phyloP scores from a whole-genome alignment of 1,140 invertebrate genomes.

The Whitmania pigra region DNA sequence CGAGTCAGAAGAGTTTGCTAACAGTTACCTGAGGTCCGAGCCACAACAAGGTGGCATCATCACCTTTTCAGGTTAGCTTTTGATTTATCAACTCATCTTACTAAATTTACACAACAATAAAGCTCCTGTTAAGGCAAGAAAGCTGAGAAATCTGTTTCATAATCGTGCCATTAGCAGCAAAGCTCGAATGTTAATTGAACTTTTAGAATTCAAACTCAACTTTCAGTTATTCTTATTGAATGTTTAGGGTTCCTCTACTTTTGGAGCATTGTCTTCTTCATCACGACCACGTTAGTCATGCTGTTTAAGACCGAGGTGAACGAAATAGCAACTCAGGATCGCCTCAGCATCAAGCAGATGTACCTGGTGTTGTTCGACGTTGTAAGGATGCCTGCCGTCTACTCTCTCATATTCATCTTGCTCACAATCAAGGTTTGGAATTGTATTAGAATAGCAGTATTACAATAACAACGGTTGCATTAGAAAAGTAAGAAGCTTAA shows the following conservation, averaged over 20 bases:
- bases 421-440: conserved; percentile 86
- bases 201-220: not conserved
- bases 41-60: conserved; percentile 64
- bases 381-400: conserved; percentile 66
- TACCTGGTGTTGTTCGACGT: conserved; percentile 74
- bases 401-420: conserved; percentile 59
- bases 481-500: too few relatives aligned
- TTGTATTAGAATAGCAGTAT: too few relatives aligned
- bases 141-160: too few relatives aligned
- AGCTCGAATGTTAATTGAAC: too few relatives aligned
- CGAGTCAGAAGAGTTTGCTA: conserved; percentile 92
- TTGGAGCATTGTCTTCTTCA: conserved; percentile 82
- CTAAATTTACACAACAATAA: not conserved
- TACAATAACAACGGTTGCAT: too few relatives aligned
- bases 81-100: not conserved
- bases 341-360: conserved; percentile 58
- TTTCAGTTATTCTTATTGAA: not conserved
- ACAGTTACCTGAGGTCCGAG: conserved; percentile 66
- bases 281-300: conserved; percentile 76
- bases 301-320: conserved; percentile 72
- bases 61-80: conserved; percentile 60
- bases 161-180: too few relatives aligned
- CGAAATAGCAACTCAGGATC: conserved; percentile 22
- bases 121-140: not conserved
- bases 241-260: conserved; percentile 75